Percentiles rank a stretch among this genome's conserved stretches.
Conservation (phyloP, 2,888 invertebrate genomes). For the Volucella inanis region DNA sequence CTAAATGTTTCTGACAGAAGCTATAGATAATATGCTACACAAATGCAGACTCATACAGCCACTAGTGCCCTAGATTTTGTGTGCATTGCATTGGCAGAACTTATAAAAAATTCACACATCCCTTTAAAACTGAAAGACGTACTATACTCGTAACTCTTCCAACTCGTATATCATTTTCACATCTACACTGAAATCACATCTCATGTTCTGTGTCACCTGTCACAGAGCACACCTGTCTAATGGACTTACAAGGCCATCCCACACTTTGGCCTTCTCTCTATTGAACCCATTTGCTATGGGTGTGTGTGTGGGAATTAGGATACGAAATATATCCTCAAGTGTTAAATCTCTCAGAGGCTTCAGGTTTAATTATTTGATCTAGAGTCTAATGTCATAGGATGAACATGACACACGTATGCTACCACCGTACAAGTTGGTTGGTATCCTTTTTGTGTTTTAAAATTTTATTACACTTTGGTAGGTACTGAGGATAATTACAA, state of each 20-base stretch:
- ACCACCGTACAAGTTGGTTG: background rate
- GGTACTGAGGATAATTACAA: slow-evolving; percentile 48
- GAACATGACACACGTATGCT: slow-evolving; percentile 17
- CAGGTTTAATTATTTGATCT: slow-evolving; percentile 55
- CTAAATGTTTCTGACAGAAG: slow-evolving; percentile 21
- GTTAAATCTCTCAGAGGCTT: slow-evolving; percentile 31
- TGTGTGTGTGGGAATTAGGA: slow-evolving; percentile 1
- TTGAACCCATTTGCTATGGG: slow-evolving; percentile 4
- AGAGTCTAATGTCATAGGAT: slow-evolving; percentile 25
- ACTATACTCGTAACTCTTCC: background rate
- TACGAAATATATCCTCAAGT: slow-evolving; percentile 11
- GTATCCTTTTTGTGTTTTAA: slow-evolving; percentile 16
- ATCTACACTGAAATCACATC: slow-evolving; percentile 56
- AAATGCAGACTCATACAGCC: no score
- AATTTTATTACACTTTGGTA: slow-evolving; percentile 2
- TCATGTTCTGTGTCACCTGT: slow-evolving; percentile 64
- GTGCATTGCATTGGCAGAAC: slow-evolving; percentile 13
- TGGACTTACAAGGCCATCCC: slow-evolving; percentile 61
- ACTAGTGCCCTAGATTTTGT: slow-evolving; percentile 24
- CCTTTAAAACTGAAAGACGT: slow-evolving; percentile 29
- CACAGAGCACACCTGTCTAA: slow-evolving; percentile 65
- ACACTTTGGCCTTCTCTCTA: no score
- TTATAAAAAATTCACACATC: slow-evolving; percentile 46
- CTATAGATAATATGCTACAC: background rate
- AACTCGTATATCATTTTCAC: slow-evolving; percentile 45